Base-by-base conservation (phyloP, 2,888 invertebrate species). In the Cheilosia soror region DNA sequence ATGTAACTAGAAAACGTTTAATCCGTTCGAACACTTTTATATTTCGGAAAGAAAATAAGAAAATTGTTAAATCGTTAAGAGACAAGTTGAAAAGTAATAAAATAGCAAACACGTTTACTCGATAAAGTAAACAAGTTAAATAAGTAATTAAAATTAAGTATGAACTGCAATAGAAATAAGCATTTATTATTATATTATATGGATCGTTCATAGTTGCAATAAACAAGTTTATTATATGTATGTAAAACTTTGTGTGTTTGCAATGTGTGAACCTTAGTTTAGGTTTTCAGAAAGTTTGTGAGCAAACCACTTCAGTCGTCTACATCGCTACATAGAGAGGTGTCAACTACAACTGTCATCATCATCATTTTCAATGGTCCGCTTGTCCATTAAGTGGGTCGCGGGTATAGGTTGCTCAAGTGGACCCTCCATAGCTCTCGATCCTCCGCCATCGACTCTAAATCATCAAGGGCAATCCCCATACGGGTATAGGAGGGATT, bases 151-250 rank as follows among this genome's bases (percentile, higher is more conserved):
- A 20, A 49, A 29, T 57, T 55, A 58, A 65, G 65, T 42, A 65
- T 71, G 40, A 47, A 63, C 72, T 65, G 27, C 66, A 33, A 15
- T 79, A 79, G 72, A 58, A 31, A 37, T 72, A 72, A 72, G 72
- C 72, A 79, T 72, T 72, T 72, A 79, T 68, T 80, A 80, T 65
- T 65, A 78, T 68, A 77, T 11, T 69, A 71, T 79, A 72, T 71
- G 65, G 58, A 73, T 73, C 80, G 80, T 80, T 80, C 73, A 62
- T 80, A 68, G 80, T 68, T 80, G 73, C 33, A 80, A 73, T 73
- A 80, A 80, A 73, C 40, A 51, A 71, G 69, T 79, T 79, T 79
- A 72, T 66, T 79, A 72, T 79, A 65, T 72, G 37, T 37, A 66
- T 80, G 79, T 60, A 25, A 5, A 53, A 1, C 6, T 20, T 29